Conservation (phyloP, 1,140 invertebrate genomes). For the Brachionus rotundiformis region DNA sequence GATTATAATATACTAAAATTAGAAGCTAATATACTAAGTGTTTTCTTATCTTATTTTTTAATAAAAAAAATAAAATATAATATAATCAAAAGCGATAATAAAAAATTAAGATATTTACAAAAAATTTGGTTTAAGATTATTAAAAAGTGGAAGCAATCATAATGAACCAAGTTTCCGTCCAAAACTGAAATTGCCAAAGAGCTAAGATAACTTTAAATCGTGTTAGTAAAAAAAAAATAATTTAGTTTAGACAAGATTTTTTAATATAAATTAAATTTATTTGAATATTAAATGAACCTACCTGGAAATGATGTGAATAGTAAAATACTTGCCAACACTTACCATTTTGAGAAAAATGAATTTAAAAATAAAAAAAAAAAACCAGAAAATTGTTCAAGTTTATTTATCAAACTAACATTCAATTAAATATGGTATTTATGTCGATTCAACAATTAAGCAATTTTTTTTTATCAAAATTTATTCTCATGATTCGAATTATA, state of each 20-base stretch:
- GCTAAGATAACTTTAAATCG: neutral
- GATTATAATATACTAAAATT: slow-evolving; percentile 43
- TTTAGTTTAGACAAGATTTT: neutral
- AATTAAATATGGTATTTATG: neutral
- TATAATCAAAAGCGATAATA: too few relatives aligned
- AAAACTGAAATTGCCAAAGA: too few relatives aligned
- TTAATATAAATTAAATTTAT: too few relatives aligned
- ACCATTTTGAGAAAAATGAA: neutral
- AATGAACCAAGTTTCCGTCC: too few relatives aligned
- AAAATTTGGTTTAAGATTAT: too few relatives aligned
- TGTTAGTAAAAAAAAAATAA: neutral
- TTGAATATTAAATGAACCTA: neutral
- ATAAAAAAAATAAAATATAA: neutral
- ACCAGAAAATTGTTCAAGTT: neutral
- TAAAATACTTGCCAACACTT: neutral
- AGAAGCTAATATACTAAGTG: neutral
- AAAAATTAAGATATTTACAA: too few relatives aligned
- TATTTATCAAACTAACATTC: neutral
- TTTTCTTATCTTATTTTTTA: slow-evolving; percentile 34
- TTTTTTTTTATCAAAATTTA: neutral
- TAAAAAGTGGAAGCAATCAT: too few relatives aligned
- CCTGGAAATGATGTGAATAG: neutral
- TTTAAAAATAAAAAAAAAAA: too few relatives aligned
- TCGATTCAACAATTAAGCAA: neutral
- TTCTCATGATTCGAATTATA: neutral